These are phyloP conservation scores for Drosophila subobscura DNA, from an alignment of 1,140 invertebrate species.

Conservation along the genomic window DNA sequence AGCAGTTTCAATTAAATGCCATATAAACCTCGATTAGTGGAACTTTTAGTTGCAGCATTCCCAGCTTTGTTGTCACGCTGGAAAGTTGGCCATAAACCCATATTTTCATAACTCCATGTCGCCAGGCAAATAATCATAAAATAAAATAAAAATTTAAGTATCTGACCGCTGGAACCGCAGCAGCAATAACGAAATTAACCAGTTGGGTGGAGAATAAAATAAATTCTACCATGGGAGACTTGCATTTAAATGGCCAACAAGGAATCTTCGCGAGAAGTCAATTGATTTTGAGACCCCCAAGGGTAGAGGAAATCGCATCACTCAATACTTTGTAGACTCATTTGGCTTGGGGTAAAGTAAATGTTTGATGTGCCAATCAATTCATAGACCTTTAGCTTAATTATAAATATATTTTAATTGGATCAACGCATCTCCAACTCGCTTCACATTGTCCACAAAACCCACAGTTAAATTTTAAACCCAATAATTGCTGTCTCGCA, in stretches of 20 bases:
- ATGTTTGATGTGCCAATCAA: too few relatives aligned
- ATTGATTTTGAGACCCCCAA: neutral
- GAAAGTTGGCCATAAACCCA: constrained; percentile 49
- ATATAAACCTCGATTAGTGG: constrained; percentile 19
- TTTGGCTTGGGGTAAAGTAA: too few relatives aligned
- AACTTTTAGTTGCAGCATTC: constrained; percentile 23
- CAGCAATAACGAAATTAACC: constrained; percentile 11
- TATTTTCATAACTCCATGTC: constrained; percentile 51
- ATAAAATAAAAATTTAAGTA: constrained; percentile 21
- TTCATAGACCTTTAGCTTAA: too few relatives aligned
- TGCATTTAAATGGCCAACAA: constrained; percentile 22
- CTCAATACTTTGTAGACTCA: too few relatives aligned
- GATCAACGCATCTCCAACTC: neutral
- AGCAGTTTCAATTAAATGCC: constrained; percentile 10
- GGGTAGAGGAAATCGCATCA: too few relatives aligned
- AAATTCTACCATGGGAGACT: constrained; percentile 10
- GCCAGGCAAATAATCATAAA: constrained; percentile 28
- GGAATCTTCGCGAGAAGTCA: neutral
- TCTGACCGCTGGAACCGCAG: constrained; percentile 3
- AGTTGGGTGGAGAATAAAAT: constrained; percentile 1
- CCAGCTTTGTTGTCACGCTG: constrained; percentile 21
- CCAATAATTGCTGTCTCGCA: constrained; percentile 24
- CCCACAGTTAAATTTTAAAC: constrained; percentile 17
- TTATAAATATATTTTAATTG: too few relatives aligned
- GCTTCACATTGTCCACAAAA: constrained; percentile 3